phyloP scores from a whole-genome alignment of 1,140 invertebrate species.

The Episyrphus balteatus region DNA sequence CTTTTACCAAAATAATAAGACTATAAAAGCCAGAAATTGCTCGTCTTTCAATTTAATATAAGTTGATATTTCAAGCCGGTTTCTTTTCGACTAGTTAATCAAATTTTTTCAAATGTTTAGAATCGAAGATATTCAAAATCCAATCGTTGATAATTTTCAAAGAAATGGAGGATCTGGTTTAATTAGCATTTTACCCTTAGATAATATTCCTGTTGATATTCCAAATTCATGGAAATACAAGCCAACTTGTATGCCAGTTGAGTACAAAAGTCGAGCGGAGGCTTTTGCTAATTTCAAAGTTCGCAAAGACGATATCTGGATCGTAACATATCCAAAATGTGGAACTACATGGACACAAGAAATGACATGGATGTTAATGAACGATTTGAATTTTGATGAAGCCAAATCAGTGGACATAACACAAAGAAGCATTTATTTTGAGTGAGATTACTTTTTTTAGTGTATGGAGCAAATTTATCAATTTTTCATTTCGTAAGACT shows the following conservation, averaged over 20 bases:
- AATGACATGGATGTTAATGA: constrained; percentile 63
- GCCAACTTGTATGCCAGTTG: constrained; percentile 36
- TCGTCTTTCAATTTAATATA: too few relatives aligned
- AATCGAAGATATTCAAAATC: too few relatives aligned
- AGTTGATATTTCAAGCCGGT: too few relatives aligned
- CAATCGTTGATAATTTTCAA: too few relatives aligned
- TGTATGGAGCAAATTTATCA: too few relatives aligned
- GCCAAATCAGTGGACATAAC: constrained; percentile 45
- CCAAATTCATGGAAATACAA: constrained; percentile 11
- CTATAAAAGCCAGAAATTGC: too few relatives aligned
- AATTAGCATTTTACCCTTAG: too few relatives aligned
- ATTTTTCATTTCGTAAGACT: constrained; percentile 2
- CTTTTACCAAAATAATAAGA: too few relatives aligned
- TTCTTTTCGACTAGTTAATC: too few relatives aligned
- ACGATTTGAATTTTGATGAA: constrained; percentile 56
- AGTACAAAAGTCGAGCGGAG: constrained; percentile 49
- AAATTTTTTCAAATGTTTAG: too few relatives aligned
- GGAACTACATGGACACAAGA: constrained; percentile 79
- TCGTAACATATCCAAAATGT: constrained; percentile 66
- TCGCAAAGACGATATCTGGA: constrained; percentile 54
- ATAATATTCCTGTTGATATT: too few relatives aligned
- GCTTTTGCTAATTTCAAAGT: constrained; percentile 59
- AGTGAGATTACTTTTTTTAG: constrained; percentile 44
- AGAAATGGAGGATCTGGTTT: too few relatives aligned
- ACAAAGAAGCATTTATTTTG: constrained; percentile 61